phyloP scores from a whole-genome alignment of 2,888 invertebrate species.

The Metacarcinus magister region DNA sequence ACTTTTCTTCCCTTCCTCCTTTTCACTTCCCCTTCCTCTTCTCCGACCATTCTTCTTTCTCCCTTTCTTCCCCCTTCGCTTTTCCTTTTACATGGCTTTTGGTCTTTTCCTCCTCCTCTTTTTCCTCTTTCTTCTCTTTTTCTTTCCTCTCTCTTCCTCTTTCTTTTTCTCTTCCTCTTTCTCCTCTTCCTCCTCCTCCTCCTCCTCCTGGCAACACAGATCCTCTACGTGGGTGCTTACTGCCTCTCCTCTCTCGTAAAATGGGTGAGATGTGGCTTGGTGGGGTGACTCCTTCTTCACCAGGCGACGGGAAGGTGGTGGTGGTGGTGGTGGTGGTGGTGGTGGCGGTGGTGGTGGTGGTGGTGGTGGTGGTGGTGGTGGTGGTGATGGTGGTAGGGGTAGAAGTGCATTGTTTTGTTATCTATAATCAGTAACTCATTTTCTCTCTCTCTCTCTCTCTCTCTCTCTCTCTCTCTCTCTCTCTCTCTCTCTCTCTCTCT shows the following conservation, averaged over 20 bases:
- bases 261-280: neutral
- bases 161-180: neutral
- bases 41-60: neutral
- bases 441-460: neutral
- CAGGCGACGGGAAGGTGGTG: neutral
- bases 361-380: neutral
- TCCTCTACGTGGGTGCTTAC: neutral
- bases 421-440: neutral
- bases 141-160: neutral
- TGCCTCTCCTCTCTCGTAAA: neutral
- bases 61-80: neutral
- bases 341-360: neutral
- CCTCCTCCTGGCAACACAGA: neutral
- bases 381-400: neutral
- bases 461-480: slow-evolving; percentile 4
- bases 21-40: neutral
- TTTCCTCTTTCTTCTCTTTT: neutral
- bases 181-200: neutral
- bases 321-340: slow-evolving; percentile 17
- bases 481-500: slow-evolving; percentile 21
- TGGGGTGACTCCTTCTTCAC: neutral
- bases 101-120: neutral
- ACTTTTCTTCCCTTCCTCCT: too few relatives aligned
- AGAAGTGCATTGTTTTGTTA: neutral
- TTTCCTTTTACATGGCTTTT: neutral